These are phyloP conservation scores for Diplazon laetatorius DNA, from an alignment of 2,888 invertebrate species.

Conservation along the genomic window DNA sequence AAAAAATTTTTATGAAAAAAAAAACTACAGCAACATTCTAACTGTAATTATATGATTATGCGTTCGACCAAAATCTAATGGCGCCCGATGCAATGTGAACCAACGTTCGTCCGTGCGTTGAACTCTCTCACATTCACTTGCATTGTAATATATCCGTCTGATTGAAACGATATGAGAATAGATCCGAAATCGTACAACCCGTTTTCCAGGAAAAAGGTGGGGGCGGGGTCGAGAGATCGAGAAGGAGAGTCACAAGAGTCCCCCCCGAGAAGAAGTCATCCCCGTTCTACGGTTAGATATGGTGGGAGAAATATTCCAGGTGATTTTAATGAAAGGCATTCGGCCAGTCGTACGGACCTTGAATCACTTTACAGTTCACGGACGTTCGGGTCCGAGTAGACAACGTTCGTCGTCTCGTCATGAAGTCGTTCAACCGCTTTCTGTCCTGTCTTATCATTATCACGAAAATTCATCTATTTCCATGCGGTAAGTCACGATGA, in stretches of 20 bases:
- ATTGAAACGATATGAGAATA: not conserved
- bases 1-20: not conserved
- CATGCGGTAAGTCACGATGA: constrained; percentile 62
- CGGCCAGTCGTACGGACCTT: constrained; percentile 63
- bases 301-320: constrained; percentile 61
- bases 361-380: constrained; percentile 70
- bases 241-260: constrained; percentile 28
- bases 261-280: constrained; percentile 30
- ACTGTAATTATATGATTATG: no score
- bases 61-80: not conserved
- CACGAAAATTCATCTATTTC: constrained; percentile 29
- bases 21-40: no score
- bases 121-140: no score
- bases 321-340: constrained; percentile 47
- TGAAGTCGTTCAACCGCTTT: constrained; percentile 56
- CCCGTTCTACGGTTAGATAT: constrained; percentile 19
- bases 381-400: constrained; percentile 64
- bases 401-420: constrained; percentile 53
- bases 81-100: not conserved
- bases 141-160: not conserved
- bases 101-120: constrained; percentile 2
- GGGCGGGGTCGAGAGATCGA: not conserved
- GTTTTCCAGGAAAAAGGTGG: not conserved
- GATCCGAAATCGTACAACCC: constrained; percentile 12
- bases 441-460: constrained; percentile 45